Percentiles rank a stretch among this genome's conserved stretches.
Conservation (phyloP, 2,113 vertebrate genomes). For the Thalassarche chlororhynchos region DNA sequence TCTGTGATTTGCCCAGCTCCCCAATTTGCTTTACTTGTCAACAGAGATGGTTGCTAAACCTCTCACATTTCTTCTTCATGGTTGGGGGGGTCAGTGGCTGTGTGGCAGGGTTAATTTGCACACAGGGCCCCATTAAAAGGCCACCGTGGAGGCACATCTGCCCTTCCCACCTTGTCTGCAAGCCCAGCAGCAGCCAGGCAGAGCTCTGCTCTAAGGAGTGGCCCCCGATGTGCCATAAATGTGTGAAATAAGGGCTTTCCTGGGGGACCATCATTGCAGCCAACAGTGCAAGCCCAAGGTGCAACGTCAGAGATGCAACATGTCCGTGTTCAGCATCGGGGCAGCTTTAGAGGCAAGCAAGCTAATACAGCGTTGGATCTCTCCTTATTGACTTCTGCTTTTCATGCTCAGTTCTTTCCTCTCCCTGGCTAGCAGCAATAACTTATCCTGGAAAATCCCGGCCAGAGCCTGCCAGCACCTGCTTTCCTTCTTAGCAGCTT, state of each 20-base stretch:
- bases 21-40: background rate
- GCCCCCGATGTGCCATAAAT: background rate
- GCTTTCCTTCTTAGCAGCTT: background rate
- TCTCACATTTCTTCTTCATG: background rate
- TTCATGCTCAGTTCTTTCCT: background rate
- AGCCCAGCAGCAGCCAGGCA: background rate
- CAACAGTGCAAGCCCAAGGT: background rate
- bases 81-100: background rate
- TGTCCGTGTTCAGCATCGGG: background rate
- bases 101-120: background rate
- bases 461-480: background rate
- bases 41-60: background rate
- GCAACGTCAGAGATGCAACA: background rate
- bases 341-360: background rate
- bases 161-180: background rate
- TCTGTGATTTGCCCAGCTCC: background rate
- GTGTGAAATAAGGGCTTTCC: background rate
- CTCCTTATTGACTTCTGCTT: background rate
- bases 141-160: background rate
- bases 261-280: background rate
- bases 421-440: background rate
- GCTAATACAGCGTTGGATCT: background rate
- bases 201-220: background rate
- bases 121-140: background rate
- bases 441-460: background rate